phyloP scores from a whole-genome alignment of 2,113 vertebrate species.

The Nyctereutes procyonoides region DNA sequence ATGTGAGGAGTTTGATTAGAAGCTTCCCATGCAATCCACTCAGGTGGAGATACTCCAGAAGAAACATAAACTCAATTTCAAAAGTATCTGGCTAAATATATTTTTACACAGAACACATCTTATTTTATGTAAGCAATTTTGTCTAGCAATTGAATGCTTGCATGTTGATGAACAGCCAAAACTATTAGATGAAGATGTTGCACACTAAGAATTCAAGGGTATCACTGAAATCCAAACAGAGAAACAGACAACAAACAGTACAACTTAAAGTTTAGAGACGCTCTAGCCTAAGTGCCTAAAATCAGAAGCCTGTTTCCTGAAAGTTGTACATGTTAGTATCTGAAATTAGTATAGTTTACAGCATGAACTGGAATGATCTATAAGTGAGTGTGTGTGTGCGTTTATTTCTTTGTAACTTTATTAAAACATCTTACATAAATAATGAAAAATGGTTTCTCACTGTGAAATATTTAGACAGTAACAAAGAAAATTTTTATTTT shows the following conservation, averaged over 20 bases:
- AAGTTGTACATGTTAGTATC: accelerated
- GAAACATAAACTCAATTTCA: neutral
- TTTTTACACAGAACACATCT: neutral
- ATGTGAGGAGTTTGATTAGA: neutral
- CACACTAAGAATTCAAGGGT: neutral
- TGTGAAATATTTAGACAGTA: neutral
- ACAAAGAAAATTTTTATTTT: neutral
- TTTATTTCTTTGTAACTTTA: neutral
- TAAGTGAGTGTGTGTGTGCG: neutral
- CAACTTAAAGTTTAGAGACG: no score
- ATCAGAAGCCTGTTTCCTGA: accelerated
- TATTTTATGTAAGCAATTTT: neutral
- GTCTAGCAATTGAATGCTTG: no score
- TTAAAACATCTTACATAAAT: neutral
- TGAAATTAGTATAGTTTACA: neutral
- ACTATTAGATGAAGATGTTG: no score
- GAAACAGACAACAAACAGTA: accelerated
- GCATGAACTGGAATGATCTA: neutral
- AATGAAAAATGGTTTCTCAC: neutral
- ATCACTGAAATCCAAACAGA: neutral
- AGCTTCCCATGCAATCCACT: accelerated
- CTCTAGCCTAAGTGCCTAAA: neutral
- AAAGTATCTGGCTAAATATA: neutral
- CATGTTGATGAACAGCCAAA: neutral
- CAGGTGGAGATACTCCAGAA: no score